phyloP scores from a whole-genome alignment of 1,140 invertebrate species.

The Hirudo medicinalis region DNA sequence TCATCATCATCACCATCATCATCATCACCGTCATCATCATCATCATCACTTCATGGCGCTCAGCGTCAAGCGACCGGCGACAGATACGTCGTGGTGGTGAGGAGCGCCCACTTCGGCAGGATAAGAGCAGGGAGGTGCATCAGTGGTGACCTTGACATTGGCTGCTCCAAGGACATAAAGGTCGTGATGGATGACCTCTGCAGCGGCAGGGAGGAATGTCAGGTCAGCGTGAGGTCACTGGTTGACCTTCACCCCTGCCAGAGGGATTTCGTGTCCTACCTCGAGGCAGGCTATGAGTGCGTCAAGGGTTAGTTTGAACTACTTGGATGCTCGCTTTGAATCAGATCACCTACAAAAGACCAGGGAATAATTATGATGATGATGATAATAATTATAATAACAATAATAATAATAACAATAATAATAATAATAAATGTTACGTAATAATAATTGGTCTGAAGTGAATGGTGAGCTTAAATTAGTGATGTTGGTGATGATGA shows the following conservation, averaged over 20 bases:
- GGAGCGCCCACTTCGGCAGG: conserved; percentile 8
- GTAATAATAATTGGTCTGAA: background rate
- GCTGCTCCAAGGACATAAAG: conserved; percentile 17
- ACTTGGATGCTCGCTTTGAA: no score
- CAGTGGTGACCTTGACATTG: conserved; percentile 8
- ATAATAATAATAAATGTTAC: background rate
- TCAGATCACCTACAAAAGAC: no score
- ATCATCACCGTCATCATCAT: no score
- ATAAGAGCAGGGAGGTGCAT: conserved; percentile 13
- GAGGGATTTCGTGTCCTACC: conserved; percentile 15
- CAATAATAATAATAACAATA: no score
- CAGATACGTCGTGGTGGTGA: background rate
- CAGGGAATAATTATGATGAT: no score
- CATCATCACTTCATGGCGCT: no score
- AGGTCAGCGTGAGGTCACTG: conserved; percentile 13
- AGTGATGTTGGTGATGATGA: background rate
- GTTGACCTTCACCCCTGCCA: conserved; percentile 21
- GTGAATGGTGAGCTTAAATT: no score
- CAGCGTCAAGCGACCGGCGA: no score
- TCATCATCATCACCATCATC: no score
- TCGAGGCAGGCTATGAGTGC: conserved; percentile 11
- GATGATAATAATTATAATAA: no score
- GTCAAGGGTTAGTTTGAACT: background rate
- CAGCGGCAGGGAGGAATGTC: background rate
- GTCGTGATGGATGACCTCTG: conserved; percentile 7